Conservation (phyloP, 2,888 invertebrate species). For the Drosophila rubida region DNA sequence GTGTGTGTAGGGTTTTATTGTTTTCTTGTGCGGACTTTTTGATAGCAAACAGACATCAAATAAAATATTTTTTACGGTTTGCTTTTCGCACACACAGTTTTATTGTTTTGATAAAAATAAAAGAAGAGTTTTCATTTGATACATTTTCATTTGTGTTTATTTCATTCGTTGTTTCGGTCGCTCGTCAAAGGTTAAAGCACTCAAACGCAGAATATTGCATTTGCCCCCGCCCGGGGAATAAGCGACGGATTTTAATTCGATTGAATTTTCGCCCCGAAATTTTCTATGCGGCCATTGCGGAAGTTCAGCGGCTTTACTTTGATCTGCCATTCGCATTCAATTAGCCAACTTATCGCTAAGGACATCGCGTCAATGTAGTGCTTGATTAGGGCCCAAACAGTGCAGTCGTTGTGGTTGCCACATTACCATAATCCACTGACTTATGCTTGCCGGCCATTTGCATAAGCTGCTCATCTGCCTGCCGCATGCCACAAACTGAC, state of each 20-base stretch:
- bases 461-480: constrained; percentile 55
- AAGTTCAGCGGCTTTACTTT: background rate
- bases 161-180: background rate
- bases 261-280: background rate
- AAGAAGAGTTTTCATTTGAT: constrained; percentile 14
- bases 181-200: constrained; percentile 9
- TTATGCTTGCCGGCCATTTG: constrained; percentile 62
- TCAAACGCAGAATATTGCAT: background rate
- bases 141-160: constrained; percentile 2
- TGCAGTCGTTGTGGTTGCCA: constrained; percentile 29
- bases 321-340: constrained; percentile 34
- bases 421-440: constrained; percentile 74
- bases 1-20: background rate
- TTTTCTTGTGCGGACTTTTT: constrained; percentile 23
- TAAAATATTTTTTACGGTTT: constrained; percentile 25
- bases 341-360: constrained; percentile 36
- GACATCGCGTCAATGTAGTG: constrained; percentile 23
- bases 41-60: constrained; percentile 26
- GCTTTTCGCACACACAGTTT: constrained; percentile 19
- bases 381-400: constrained; percentile 54
- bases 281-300: background rate
- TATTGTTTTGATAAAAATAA: constrained; percentile 37
- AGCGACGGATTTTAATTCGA: background rate
- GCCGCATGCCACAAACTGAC: constrained; percentile 23
- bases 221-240: background rate